These are phyloP conservation scores for Galaxias olidus DNA, from an alignment of 2,797 vertebrate genomes.

Conservation along the genomic window DNA sequence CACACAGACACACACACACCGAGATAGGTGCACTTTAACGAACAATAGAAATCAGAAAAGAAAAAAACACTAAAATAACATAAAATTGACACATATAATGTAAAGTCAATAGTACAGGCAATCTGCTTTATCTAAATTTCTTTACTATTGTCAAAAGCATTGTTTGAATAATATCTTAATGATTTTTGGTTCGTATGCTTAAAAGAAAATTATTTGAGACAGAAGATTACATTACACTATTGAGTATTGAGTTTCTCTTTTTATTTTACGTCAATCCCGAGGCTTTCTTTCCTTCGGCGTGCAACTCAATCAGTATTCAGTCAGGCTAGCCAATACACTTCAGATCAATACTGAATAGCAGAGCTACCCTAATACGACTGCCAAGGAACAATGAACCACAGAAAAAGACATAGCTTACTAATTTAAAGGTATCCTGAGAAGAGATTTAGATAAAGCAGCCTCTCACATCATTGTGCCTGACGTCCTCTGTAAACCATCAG, in stretches of 20 bases:
- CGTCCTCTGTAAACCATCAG: conserved; percentile 16
- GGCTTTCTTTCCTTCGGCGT: conserved; percentile 25
- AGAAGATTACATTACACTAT: no score
- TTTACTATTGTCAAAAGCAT: no score
- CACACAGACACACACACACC: conserved; percentile 19
- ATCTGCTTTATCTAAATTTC: no score
- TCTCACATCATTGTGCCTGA: conserved; percentile 60
- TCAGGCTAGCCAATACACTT: conserved; percentile 18
- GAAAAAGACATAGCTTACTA: conserved; percentile 35
- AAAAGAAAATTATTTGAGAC: no score
- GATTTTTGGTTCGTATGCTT: no score
- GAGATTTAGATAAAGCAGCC: conserved; percentile 48
- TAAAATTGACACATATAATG: no score
- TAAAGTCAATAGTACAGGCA: no score
- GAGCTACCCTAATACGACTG: conserved; percentile 22
- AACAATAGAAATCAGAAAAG: background rate
- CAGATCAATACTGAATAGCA: conserved; percentile 16
- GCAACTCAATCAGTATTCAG: conserved; percentile 42
- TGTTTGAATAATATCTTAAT: no score
- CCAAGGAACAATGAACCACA: conserved; percentile 38
- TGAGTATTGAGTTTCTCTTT: no score
- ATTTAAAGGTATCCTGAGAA: conserved; percentile 42
- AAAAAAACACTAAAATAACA: background rate
- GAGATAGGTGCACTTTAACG: background rate
- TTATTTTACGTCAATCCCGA: no score